Conservation (phyloP, 2,113 vertebrate species). For the Hiodon alosoides region DNA sequence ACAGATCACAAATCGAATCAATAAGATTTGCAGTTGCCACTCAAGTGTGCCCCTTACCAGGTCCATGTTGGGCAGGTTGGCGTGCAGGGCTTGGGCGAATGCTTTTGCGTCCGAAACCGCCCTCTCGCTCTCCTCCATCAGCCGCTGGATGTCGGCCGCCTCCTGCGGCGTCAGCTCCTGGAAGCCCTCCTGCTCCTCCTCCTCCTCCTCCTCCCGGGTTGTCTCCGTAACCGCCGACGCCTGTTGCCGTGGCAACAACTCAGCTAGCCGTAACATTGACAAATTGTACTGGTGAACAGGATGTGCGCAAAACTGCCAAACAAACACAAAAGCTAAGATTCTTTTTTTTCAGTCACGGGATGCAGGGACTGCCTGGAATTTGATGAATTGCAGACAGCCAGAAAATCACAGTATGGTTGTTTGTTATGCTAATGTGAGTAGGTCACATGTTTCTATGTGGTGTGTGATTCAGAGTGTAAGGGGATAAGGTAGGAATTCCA, state of each 20-base stretch:
- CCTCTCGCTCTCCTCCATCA: constrained; percentile 43
- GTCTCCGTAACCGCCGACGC: neutral
- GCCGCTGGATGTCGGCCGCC: constrained; percentile 26
- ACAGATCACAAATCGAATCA: neutral
- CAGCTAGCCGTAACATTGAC: constrained; percentile 18
- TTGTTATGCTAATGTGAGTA: neutral
- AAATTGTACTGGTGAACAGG: neutral
- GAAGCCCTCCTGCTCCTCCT: constrained; percentile 24
- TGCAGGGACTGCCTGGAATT: neutral
- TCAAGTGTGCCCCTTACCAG: constrained; percentile 30
- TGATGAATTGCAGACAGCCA: neutral
- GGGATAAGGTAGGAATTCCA: too few species aligned
- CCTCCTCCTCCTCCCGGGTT: neutral
- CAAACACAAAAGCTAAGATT: neutral
- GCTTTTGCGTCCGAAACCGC: constrained; percentile 31
- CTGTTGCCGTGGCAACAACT: constrained; percentile 28
- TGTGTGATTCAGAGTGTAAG: neutral
- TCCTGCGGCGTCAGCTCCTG: constrained; percentile 41
- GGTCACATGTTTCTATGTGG: neutral
- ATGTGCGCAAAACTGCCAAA: neutral
- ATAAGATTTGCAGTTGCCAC: neutral
- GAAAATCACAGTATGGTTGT: neutral
- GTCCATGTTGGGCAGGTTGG: constrained; percentile 33
- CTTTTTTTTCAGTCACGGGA: neutral
- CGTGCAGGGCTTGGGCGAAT: constrained; percentile 40